These are phyloP conservation scores for Cordilura impudica DNA, from an alignment of 2,888 invertebrate genomes.

Conservation along the genomic window DNA sequence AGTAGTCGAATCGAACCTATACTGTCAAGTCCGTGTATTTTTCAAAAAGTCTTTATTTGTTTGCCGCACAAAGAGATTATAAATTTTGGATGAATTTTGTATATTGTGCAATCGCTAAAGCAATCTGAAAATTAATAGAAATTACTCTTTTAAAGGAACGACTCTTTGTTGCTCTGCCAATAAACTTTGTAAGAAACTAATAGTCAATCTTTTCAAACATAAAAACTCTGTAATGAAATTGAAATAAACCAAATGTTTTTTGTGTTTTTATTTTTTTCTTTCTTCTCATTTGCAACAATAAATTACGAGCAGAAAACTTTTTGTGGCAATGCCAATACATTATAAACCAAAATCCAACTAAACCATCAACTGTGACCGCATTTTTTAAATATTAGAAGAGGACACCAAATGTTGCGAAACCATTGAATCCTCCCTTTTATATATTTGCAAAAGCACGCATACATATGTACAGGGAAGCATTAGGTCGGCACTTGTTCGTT, in stretches of 20 bases:
- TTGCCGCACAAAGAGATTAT: too few relatives aligned
- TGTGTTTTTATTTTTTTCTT: not conserved
- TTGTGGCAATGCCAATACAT: not conserved
- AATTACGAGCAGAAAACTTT: slow-evolving; percentile 11
- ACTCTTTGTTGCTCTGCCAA: not conserved
- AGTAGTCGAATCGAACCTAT: too few relatives aligned
- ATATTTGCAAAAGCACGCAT: too few relatives aligned
- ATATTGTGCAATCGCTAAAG: too few relatives aligned
- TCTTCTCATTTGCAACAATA: slow-evolving; percentile 12
- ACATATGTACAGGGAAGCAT: too few relatives aligned
- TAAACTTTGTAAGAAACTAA: not conserved
- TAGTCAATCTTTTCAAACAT: not conserved
- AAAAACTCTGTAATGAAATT: not conserved
- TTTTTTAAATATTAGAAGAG: not conserved
- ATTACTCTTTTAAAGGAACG: too few relatives aligned
- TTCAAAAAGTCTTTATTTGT: too few relatives aligned
- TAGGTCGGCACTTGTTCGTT: too few relatives aligned
- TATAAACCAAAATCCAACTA: not conserved
- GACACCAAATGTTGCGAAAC: not conserved
- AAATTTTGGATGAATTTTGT: too few relatives aligned
- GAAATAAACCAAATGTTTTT: not conserved
- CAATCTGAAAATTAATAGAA: too few relatives aligned
- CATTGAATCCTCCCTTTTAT: not conserved
- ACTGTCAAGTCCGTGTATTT: too few relatives aligned
- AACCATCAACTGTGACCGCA: not conserved